Base-by-base conservation (phyloP, 1,140 invertebrate species). In the Lepidurus couesii region DNA sequence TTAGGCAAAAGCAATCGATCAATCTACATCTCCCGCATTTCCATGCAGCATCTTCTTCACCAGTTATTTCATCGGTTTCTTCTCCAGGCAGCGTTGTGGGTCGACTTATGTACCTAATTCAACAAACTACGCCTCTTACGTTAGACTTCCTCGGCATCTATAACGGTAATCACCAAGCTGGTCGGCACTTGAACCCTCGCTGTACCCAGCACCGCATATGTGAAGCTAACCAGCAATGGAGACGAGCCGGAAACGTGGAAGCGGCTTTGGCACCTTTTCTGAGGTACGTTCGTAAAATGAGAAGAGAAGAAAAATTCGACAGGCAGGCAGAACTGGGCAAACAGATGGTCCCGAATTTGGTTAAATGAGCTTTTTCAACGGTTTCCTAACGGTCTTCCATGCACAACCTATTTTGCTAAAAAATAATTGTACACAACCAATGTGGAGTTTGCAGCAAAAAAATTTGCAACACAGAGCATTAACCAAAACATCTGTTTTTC, bases 211-310 rank as follows among this genome's bases (percentile, higher is more conserved):
- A 44, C 34, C 73, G 75, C 21, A 43, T 79, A 21, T 79, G 78
- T 44, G 73, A 79, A 74, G 34, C 53, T 26, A 79, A 79, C 44
- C 78, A 74, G 13, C 73, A 79, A 44, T 47, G 44, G 73, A 79
- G 75, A 75, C 9, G 10, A 8, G 47, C 44, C 44, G 78, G 78
- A 44, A 74, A 74, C 26, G 78, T 79, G 42, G 43, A 74, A 75
- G 78, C 78, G 13, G 78, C 78, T 13, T 26, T 79, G 74, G 24
- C 78, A 1, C 78, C 78, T 16, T 79, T 79, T 42, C 42, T 79
- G 44, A 79, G 78, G 78, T 79, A 79, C 42, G 13, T 73, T 16
- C 16, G 4, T 75, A 65, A 47, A 77, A 6, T 44, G 21, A 44
- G 8, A 42, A 44, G 11, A 76, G 65, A 47, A 77, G 42, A 5